Evolutionary conservation across 2,888 invertebrate species (phyloP).

Genomic region (Syrista parreyssii): DNA sequence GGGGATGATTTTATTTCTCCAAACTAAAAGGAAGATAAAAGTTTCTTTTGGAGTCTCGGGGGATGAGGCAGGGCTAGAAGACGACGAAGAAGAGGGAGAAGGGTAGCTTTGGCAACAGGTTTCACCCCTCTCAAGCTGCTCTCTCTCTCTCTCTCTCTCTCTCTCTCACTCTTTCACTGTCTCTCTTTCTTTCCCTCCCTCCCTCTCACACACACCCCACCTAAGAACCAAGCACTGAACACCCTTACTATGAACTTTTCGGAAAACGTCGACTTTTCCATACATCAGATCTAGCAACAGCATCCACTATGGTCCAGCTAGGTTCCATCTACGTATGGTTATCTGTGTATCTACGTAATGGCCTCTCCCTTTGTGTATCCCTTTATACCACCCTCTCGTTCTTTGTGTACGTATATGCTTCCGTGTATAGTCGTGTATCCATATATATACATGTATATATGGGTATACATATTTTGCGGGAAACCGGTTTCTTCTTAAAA

Average conservation of each 20-base stretch:
- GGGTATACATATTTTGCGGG: conserved; percentile 46
- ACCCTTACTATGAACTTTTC: conserved; percentile 48
- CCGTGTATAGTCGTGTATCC: not conserved
- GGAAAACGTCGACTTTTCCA: conserved; percentile 50
- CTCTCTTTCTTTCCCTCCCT: conserved; percentile 21
- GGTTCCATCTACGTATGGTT: not conserved
- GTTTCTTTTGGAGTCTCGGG: conserved; percentile 16
- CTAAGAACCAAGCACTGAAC: not conserved
- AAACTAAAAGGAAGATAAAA: conserved; percentile 32
- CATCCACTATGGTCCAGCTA: not conserved
- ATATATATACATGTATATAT: conserved; percentile 7
- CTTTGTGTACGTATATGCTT: not conserved
- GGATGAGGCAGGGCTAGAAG: conserved; percentile 22
- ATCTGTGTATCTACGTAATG: conserved; percentile 4
- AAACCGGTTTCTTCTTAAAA: conserved; percentile 53
- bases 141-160: conserved; percentile 11
- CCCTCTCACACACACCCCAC: conserved; percentile 18
- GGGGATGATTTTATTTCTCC: conserved; percentile 40
- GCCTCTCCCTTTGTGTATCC: conserved; percentile 29
- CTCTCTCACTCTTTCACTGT: conserved; percentile 1
- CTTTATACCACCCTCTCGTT: conserved; percentile 4
- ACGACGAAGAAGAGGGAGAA: conserved; percentile 27
- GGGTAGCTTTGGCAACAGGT: conserved; percentile 59
- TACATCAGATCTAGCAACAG: not conserved
- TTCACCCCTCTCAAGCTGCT: conserved; percentile 47